phyloP scores from a whole-genome alignment of 2,888 invertebrate genomes.

The Portevinia maculata region DNA sequence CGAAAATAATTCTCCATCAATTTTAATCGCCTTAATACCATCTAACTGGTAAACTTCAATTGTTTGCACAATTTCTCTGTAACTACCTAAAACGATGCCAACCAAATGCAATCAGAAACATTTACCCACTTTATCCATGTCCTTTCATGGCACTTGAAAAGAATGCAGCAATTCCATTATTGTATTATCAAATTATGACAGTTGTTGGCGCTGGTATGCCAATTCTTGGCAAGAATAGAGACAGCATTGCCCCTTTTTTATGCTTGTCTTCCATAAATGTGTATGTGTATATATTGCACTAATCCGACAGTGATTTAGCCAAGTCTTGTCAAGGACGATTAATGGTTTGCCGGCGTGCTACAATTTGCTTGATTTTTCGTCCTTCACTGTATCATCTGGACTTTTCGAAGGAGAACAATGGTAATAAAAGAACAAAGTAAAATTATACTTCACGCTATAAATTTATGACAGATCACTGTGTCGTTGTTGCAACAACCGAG shows the following conservation, averaged over 20 bases:
- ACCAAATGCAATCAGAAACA: conserved; percentile 8
- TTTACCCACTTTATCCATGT: conserved; percentile 59
- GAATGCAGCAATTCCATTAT: conserved; percentile 73
- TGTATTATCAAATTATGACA: conserved; percentile 74
- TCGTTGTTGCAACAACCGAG: conserved; percentile 13
- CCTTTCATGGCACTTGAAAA: conserved; percentile 52
- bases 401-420: conserved; percentile 1
- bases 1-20: conserved; percentile 3
- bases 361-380: conserved; percentile 36
- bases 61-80: conserved; percentile 55
- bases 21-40: conserved; percentile 4
- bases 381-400: conserved; percentile 5
- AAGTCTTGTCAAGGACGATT: conserved; percentile 73
- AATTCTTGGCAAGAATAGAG: conserved; percentile 59
- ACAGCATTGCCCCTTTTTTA: conserved; percentile 50
- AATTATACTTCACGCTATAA: conserved; percentile 7
- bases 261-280: not conserved
- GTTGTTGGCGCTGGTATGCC: conserved; percentile 73
- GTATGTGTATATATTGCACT: conserved; percentile 28
- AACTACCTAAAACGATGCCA: conserved; percentile 64
- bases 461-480: conserved; percentile 68
- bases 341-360: conserved; percentile 39
- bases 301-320: conserved; percentile 73
- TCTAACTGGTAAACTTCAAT: conserved; percentile 54
- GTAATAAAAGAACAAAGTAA: conserved; percentile 11